Evolutionary conservation across 2,797 vertebrate species (phyloP).

Genomic region (Onychomys arenicola): DNA sequence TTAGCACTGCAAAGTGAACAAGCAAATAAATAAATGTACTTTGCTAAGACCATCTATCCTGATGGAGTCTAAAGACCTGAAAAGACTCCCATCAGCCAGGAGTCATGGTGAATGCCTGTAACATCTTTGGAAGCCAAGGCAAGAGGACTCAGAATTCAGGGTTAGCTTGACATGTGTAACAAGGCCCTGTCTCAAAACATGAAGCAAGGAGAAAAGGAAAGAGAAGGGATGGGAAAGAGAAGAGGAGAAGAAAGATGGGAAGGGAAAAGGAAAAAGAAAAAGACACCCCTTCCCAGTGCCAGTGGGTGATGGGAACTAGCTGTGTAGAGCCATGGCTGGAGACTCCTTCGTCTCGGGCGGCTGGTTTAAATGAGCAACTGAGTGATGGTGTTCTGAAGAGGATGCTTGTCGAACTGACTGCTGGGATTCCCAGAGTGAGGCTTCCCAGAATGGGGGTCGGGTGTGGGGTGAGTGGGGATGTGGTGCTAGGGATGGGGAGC

Average conservation of each 20-base stretch:
- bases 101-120: not conserved
- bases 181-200: not conserved
- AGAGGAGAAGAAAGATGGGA: too few species aligned
- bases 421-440: not conserved
- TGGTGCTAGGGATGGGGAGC: not conserved
- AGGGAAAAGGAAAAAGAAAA: not conserved
- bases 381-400: not conserved
- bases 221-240: too few species aligned
- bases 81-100: not conserved
- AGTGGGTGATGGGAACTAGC: not conserved
- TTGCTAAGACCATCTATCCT: not conserved
- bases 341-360: not conserved
- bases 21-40: not conserved
- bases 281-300: not conserved
- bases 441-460: too few species aligned
- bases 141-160: not conserved
- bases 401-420: not conserved
- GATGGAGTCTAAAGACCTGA: not conserved
- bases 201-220: not conserved
- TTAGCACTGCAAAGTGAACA: not conserved
- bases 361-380: not conserved
- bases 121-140: not conserved
- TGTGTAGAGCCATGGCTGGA: not conserved
- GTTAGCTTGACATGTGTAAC: not conserved
- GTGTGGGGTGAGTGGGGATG: too few species aligned